These are phyloP conservation scores for Eupithecia tripunctaria DNA, from an alignment of 2,888 invertebrate genomes.

Conservation along the genomic window DNA sequence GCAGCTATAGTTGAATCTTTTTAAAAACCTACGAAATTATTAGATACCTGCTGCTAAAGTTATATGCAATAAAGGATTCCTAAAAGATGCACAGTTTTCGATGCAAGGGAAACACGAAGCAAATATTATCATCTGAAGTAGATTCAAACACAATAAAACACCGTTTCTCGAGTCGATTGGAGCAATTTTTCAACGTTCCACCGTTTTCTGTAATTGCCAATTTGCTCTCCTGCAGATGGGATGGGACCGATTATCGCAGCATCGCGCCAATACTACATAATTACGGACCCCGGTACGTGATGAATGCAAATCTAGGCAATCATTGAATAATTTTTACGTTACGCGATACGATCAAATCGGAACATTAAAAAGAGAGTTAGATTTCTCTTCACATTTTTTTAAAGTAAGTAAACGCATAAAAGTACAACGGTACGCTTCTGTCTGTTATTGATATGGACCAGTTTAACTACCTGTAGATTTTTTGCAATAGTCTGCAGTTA, in stretches of 20 bases:
- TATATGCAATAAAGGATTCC: background rate
- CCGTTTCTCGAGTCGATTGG: background rate
- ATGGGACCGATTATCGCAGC: constrained; percentile 1
- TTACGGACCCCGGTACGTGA: constrained; percentile 35
- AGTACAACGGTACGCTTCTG: too few species aligned
- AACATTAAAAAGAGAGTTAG: background rate
- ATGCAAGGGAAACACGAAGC: background rate
- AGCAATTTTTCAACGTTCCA: constrained; percentile 12
- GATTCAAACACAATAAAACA: background rate
- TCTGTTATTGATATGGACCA: too few species aligned
- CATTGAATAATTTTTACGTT: constrained; percentile 6
- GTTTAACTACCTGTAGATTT: too few species aligned
- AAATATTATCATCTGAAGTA: background rate
- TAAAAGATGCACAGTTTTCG: background rate
- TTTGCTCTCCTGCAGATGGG: constrained; percentile 10
- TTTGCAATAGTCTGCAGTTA: too few species aligned
- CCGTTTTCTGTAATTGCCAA: constrained; percentile 10
- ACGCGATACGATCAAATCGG: background rate
- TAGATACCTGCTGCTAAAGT: too few species aligned
- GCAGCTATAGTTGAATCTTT: background rate
- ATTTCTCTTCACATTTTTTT: too few species aligned
- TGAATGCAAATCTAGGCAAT: constrained; percentile 44
- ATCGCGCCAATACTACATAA: constrained; percentile 33
- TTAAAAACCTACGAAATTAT: too few species aligned
- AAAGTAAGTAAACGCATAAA: too few species aligned